Conservation (phyloP, 2,888 invertebrate genomes). For the Erynnis tages region DNA sequence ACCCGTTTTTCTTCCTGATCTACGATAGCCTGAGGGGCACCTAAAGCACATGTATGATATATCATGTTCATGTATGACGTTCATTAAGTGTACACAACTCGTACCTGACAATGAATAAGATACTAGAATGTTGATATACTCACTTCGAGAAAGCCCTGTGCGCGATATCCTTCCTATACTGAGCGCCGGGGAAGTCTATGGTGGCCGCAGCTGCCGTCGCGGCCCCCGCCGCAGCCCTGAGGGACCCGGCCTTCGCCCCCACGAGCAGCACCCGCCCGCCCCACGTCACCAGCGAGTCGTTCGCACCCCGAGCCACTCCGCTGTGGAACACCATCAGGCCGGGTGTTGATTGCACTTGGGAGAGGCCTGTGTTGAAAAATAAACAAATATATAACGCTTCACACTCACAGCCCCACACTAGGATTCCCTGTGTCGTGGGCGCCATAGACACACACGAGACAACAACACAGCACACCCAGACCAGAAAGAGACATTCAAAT, state of each 20-base stretch:
- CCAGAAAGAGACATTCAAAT: too few relatives aligned
- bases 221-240: conserved; percentile 86
- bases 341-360: conserved; percentile 71
- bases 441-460: too few relatives aligned
- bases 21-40: too few relatives aligned
- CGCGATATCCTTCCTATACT: conserved; percentile 94
- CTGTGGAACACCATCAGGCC: conserved; percentile 91
- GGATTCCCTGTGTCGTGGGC: too few relatives aligned
- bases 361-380: conserved; percentile 84
- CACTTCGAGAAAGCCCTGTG: conserved; percentile 92
- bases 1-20: too few relatives aligned
- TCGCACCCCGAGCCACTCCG: conserved; percentile 85
- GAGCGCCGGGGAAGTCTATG: conserved; percentile 92
- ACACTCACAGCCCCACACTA: too few relatives aligned
- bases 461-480: too few relatives aligned
- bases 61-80: too few relatives aligned
- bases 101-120: too few relatives aligned
- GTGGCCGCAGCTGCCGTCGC: conserved; percentile 87
- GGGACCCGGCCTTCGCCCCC: conserved; percentile 85
- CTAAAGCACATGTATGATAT: too few relatives aligned
- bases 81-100: too few relatives aligned
- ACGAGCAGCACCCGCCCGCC: conserved; percentile 94
- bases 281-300: conserved; percentile 87
- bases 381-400: too few relatives aligned
- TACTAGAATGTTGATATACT: conserved; percentile 34